Percentiles rank a stretch among this genome's conserved stretches.
These are phyloP conservation scores for Planiliza haematocheilus DNA, from an alignment of 2,113 vertebrate species.

Conservation along the genomic window DNA sequence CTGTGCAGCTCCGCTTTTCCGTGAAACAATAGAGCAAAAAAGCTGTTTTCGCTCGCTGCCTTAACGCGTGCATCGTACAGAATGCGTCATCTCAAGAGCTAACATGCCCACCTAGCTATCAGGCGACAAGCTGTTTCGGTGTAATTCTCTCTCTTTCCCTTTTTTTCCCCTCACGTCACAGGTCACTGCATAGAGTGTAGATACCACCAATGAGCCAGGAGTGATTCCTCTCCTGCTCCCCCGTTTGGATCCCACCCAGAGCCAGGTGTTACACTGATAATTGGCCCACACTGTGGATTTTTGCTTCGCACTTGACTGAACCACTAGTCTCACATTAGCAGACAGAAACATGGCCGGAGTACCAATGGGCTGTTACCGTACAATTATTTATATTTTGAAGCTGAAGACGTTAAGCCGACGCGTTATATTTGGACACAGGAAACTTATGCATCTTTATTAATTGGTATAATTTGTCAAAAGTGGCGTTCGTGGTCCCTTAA, in stretches of 20 bases:
- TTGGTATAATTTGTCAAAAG: slow-evolving; percentile 58
- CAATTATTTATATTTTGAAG: slow-evolving; percentile 69
- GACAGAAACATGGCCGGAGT: slow-evolving; percentile 46
- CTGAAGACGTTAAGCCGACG: slow-evolving; percentile 61
- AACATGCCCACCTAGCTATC: slow-evolving; percentile 26
- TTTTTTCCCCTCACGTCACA: slow-evolving; percentile 49
- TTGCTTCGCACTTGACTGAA: slow-evolving; percentile 74
- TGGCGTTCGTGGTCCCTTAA: slow-evolving; percentile 3
- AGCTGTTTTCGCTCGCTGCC: neutral
- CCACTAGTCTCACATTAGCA: slow-evolving; percentile 64
- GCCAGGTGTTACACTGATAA: slow-evolving; percentile 80
- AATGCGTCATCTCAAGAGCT: slow-evolving; percentile 27
- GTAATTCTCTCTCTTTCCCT: slow-evolving; percentile 19
- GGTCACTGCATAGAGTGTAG: slow-evolving; percentile 52
- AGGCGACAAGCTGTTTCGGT: slow-evolving; percentile 40
- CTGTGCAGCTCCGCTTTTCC: slow-evolving; percentile 20
- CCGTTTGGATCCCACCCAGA: slow-evolving; percentile 73
- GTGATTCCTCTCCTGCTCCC: slow-evolving; percentile 45
- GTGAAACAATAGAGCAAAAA: slow-evolving; percentile 28
- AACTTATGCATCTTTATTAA: slow-evolving; percentile 43
- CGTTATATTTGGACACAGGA: slow-evolving; percentile 50
- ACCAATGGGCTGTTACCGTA: slow-evolving; percentile 37
- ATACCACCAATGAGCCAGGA: slow-evolving; percentile 38
- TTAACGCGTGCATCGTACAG: neutral
- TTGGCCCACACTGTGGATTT: slow-evolving; percentile 76